A percentile compares a stretch with the other conserved stretches of the same genome.
Conservation (phyloP, 2,113 vertebrate species). For the Oryzias melastigma region DNA sequence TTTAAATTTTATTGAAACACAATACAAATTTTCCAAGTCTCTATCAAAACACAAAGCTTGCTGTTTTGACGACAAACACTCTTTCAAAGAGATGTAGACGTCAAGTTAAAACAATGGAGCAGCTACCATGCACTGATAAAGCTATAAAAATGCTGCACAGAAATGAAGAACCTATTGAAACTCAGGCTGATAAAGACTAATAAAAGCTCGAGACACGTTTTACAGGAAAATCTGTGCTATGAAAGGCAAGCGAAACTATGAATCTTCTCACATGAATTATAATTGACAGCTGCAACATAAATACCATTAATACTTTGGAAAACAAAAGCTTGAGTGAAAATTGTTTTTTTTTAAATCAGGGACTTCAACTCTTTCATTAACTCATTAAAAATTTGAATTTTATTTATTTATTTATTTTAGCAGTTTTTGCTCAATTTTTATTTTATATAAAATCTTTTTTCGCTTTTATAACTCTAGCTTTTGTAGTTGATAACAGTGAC, state of each 20-base stretch:
- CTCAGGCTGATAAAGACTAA: not conserved
- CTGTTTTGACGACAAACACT: slow-evolving; percentile 32
- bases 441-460: too few relatives aligned
- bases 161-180: not conserved
- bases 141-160: slow-evolving; percentile 1
- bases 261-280: not conserved
- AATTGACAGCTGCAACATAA: not conserved
- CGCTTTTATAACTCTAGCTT: too few relatives aligned
- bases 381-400: too few relatives aligned
- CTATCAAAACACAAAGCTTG: not conserved
- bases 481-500: too few relatives aligned
- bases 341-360: too few relatives aligned
- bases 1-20: too few relatives aligned
- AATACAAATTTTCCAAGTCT: not conserved
- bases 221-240: not conserved
- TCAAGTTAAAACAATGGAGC: not conserved
- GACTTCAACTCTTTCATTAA: too few relatives aligned
- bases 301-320: too few relatives aligned
- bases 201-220: not conserved
- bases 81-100: not conserved
- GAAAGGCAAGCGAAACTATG: not conserved
- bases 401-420: too few relatives aligned
- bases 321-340: too few relatives aligned
- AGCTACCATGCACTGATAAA: not conserved
- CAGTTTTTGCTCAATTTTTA: too few relatives aligned